phyloP scores from a whole-genome alignment of 2,113 vertebrate genomes.

The Oplegnathus fasciatus region DNA sequence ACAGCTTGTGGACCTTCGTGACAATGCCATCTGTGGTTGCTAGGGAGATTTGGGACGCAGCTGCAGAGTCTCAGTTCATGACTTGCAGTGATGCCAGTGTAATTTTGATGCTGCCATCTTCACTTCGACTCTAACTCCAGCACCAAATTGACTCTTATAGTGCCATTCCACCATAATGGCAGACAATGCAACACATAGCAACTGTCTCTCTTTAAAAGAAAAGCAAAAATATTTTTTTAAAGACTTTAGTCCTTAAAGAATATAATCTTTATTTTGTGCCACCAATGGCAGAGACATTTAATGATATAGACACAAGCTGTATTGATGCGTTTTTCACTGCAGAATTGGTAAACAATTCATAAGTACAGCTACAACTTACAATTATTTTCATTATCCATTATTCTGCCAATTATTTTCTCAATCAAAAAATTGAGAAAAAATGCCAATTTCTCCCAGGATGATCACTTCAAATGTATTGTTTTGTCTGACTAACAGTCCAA shows the following conservation, averaged over 20 bases:
- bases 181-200: background rate
- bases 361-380: background rate
- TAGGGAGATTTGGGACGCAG: constrained; percentile 65
- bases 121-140: constrained; percentile 43
- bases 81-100: constrained; percentile 62
- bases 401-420: background rate
- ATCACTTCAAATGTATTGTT: background rate
- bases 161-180: constrained; percentile 15
- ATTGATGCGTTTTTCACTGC: background rate
- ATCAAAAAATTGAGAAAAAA: background rate
- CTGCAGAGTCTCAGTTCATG: constrained; percentile 61
- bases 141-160: constrained; percentile 38
- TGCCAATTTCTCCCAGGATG: background rate
- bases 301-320: background rate
- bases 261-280: background rate
- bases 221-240: background rate
- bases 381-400: background rate
- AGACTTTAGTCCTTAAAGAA: background rate
- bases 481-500: background rate
- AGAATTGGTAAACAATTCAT: background rate
- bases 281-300: background rate
- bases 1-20: constrained; percentile 53
- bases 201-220: background rate
- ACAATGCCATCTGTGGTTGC: constrained; percentile 62
- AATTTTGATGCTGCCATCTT: constrained; percentile 58